phyloP scores from a whole-genome alignment of 2,113 vertebrate genomes.

The Illadopsis cleaveri region DNA sequence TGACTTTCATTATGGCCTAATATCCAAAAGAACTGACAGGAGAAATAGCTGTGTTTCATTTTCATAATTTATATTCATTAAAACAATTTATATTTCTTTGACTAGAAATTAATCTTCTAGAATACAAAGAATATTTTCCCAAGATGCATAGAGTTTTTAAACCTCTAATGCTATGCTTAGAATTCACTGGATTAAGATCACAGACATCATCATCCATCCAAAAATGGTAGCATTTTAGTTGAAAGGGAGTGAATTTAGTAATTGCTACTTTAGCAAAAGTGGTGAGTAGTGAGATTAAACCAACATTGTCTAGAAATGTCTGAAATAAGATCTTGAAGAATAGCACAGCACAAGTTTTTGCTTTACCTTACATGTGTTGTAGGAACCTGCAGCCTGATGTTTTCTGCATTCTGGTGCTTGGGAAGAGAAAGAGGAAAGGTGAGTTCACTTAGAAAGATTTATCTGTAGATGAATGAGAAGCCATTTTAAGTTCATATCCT shows the following conservation, averaged over 20 bases:
- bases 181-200: background rate
- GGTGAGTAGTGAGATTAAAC: background rate
- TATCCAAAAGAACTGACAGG: background rate
- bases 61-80: background rate
- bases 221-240: background rate
- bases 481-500: background rate
- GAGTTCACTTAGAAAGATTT: background rate
- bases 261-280: background rate
- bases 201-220: background rate
- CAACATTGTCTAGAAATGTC: background rate
- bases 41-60: background rate
- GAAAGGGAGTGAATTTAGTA: background rate
- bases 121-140: background rate
- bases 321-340: background rate
- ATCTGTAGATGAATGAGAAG: background rate
- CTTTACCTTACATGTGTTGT: conserved; percentile 76
- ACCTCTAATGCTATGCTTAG: background rate
- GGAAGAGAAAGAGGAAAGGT: conserved; percentile 11
- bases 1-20: background rate
- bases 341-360: background rate
- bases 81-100: background rate
- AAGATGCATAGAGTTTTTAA: background rate
- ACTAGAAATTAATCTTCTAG: background rate
- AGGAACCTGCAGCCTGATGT: conserved; percentile 74
- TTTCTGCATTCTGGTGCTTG: conserved; percentile 74